Percentiles rank a stretch among this genome's conserved stretches.
Evolutionary conservation across 2,113 vertebrate species (phyloP).

Genomic region (Charadrius vociferus): DNA sequence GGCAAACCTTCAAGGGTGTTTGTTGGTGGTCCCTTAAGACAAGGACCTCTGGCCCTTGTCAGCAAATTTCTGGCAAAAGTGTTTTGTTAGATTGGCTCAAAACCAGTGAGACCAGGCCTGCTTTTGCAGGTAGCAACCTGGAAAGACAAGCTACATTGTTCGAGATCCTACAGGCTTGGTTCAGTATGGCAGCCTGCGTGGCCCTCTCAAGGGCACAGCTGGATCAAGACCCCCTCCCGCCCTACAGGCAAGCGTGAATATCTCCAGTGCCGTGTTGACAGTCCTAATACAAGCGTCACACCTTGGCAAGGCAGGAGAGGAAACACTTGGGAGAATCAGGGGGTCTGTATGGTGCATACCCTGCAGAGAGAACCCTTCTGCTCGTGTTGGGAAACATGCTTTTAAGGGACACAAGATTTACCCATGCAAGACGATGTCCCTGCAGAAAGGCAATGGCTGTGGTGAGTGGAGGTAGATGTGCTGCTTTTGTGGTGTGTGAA

Average conservation of each 20-base stretch:
- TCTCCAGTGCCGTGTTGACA: not conserved
- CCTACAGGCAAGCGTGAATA: not conserved
- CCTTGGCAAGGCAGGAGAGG: not conserved
- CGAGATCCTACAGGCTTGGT: not conserved
- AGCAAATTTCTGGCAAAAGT: not conserved
- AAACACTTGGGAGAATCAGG: not conserved
- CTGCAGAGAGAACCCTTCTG: not conserved
- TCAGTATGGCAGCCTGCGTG: not conserved
- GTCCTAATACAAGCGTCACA: not conserved
- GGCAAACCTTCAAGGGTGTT: not conserved
- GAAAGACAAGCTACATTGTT: accelerated
- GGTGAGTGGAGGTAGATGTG: not conserved
- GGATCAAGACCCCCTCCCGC: not conserved
- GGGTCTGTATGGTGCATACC: too few relatives aligned
- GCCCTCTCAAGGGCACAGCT: not conserved
- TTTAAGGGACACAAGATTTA: not conserved
- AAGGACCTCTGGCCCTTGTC: not conserved
- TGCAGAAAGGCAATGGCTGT: not conserved
- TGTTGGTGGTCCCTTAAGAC: not conserved
- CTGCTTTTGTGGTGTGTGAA: not conserved
- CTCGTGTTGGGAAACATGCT: not conserved
- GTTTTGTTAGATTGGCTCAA: not conserved
- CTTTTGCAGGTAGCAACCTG: not conserved
- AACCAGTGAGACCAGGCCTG: not conserved
- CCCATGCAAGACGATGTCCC: not conserved